These are phyloP conservation scores for Timema cristinae DNA, from an alignment of 2,888 invertebrate genomes.

Conservation along the genomic window DNA sequence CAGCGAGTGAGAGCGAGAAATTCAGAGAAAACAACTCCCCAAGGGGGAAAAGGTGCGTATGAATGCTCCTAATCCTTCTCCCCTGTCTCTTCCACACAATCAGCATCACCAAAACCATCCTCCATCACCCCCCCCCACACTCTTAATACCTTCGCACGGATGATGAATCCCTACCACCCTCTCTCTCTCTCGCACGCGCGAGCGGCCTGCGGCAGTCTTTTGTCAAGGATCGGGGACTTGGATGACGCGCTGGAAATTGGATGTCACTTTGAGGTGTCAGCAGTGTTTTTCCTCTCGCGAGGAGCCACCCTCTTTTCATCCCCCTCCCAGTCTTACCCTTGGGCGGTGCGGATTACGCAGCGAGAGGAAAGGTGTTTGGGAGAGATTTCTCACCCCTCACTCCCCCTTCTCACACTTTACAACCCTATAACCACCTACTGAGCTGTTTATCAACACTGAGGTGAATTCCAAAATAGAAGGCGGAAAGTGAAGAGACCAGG, in stretches of 20 bases:
- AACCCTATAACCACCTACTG: background rate
- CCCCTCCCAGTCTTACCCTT: conserved; percentile 10
- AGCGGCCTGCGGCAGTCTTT: conserved; percentile 26
- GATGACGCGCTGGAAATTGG: conserved; percentile 49
- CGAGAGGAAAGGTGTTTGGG: conserved; percentile 16
- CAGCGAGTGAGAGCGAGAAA: no score
- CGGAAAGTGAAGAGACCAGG: no score
- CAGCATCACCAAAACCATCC: background rate
- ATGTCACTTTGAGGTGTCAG: conserved; percentile 51
- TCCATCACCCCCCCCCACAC: background rate
- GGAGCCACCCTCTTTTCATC: conserved; percentile 14
- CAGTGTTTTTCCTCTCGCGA: conserved; percentile 39
- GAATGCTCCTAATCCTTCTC: background rate
- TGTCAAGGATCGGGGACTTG: conserved; percentile 23
- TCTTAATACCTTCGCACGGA: background rate
- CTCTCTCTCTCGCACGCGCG: no score
- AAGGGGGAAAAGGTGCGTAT: conserved; percentile 4
- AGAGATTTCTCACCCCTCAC: conserved; percentile 5
- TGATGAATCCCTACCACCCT: conserved; percentile 4
- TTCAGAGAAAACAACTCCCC: no score
- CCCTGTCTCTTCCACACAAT: background rate
- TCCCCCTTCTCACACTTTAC: background rate
- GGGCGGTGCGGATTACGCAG: conserved; percentile 20
- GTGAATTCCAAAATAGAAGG: no score
- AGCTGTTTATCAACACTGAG: background rate